A percentile compares a stretch with the other conserved stretches of the same genome.
phyloP scores from a whole-genome alignment of 2,888 invertebrate species.

The Chrysodeixis includens region DNA sequence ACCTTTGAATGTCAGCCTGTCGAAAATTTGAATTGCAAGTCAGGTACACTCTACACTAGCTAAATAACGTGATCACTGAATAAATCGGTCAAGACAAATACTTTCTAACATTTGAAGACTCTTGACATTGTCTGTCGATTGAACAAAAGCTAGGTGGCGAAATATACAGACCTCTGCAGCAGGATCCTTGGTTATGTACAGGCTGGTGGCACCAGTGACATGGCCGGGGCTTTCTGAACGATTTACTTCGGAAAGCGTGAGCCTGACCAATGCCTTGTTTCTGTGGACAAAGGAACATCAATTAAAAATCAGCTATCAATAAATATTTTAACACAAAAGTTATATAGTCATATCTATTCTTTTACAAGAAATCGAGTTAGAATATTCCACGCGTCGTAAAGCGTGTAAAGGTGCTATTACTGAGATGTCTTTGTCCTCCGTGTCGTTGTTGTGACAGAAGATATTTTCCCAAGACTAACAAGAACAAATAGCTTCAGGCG shows the following conservation, averaged over 20 bases:
- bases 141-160: not conserved
- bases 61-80: conserved; percentile 17
- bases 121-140: not conserved
- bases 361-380: not conserved
- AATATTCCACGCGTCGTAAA: not conserved
- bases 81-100: conserved; percentile 47
- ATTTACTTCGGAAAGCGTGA: conserved; percentile 93
- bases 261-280: conserved; percentile 91
- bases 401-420: conserved; percentile 13
- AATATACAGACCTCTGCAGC: conserved; percentile 91
- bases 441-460: conserved; percentile 49
- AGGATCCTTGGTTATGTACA: conserved; percentile 92
- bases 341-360: not conserved
- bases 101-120: conserved; percentile 44
- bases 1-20: conserved; percentile 74
- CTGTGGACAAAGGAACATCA: conserved; percentile 85
- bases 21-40: conserved; percentile 50
- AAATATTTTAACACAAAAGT: not conserved
- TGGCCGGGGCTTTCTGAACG: conserved; percentile 92
- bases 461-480: conserved; percentile 62
- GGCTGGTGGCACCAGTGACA: conserved; percentile 95
- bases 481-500: conserved; percentile 67
- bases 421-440: conserved; percentile 32
- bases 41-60: conserved; percentile 35
- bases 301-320: not conserved